Evolutionary conservation across 2,113 vertebrate genomes (phyloP), one percentile per base, ranked within the genome.

Genomic region (Martes martes): DNA sequence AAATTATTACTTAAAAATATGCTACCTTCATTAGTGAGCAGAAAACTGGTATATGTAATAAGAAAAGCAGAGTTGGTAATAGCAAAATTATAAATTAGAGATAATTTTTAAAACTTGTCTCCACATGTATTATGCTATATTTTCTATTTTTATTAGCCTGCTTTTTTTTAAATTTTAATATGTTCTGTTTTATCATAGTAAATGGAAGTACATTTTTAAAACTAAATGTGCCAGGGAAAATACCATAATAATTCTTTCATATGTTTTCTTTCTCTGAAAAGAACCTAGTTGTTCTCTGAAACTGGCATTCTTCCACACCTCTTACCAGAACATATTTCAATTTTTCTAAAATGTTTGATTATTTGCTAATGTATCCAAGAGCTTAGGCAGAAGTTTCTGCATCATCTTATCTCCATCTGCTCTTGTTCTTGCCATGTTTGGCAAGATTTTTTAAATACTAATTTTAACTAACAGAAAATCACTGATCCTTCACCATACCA

Each of bases 311-410:
- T 0, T 95, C 80, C 50, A 59, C 21, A 78, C 71, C 78, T 94
- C 52, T 96, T 98, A 61, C 10, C 24, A 80, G 63, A 98, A 71
- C 11, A 42, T 67, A 96, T 96, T 97, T 97, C 79, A 96, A 61
- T 45, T 82, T 91, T 93, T 95, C 36, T 83, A 96, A 96, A 90
- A 86, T 84, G 59, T 93, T 95, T 96, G 67, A 90, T 96, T 95
- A 94, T 98, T 96, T 97, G 19, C 11, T 96, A 97, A 83, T 0
- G 0, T 55, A 91, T 89, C 55, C 57, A 97, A 97, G 74, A 97
- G 39, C 76, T 96, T 95, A 94, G 42, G 7, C 36, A 93, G 74
- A 98, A 97, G 15, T 94, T 89, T 33, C 79, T 96, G 59, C 61
- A 85, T 95, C 55, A 76, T 81, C 50, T n/a, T 94, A 88, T 65